These are phyloP conservation scores for Temnothorax ravouxi DNA, from an alignment of 2,888 invertebrate genomes.

Conservation along the genomic window DNA sequence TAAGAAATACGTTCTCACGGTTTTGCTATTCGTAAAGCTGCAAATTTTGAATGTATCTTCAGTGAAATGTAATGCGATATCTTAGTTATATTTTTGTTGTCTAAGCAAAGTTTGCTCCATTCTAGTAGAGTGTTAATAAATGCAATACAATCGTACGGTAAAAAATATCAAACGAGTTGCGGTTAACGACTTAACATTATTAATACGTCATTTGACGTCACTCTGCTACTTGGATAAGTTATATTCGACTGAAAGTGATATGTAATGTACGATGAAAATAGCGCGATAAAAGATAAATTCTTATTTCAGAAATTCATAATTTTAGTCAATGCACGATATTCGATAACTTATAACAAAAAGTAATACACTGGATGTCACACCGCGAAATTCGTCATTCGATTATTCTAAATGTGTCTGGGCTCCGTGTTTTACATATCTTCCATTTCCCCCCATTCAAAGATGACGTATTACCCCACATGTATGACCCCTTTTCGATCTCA, in stretches of 20 bases:
- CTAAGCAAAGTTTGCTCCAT: background rate
- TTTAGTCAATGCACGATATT: background rate
- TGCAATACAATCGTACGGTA: background rate
- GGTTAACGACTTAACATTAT: background rate
- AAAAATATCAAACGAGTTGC: background rate
- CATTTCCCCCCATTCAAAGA: constrained; percentile 5
- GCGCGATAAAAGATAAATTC: background rate
- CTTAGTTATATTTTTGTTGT: background rate
- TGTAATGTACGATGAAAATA: background rate
- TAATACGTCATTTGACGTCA: no score
- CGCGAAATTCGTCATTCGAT: background rate
- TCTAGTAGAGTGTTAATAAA: background rate
- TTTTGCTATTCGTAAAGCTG: background rate
- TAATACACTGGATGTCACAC: background rate
- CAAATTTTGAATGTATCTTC: background rate
- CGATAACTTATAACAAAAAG: background rate
- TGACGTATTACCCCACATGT: constrained; percentile 23
- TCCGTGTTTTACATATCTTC: constrained; percentile 21
- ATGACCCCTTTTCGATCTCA: constrained; percentile 33
- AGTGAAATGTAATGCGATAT: background rate
- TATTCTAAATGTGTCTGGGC: constrained; percentile 1
- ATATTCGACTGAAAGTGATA: background rate
- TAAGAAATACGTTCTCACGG: background rate
- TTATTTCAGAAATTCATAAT: background rate
- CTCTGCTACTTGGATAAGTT: background rate